These are phyloP conservation scores for Rhyacichthys aspro DNA, from an alignment of 2,797 vertebrate species.

Conservation along the genomic window DNA sequence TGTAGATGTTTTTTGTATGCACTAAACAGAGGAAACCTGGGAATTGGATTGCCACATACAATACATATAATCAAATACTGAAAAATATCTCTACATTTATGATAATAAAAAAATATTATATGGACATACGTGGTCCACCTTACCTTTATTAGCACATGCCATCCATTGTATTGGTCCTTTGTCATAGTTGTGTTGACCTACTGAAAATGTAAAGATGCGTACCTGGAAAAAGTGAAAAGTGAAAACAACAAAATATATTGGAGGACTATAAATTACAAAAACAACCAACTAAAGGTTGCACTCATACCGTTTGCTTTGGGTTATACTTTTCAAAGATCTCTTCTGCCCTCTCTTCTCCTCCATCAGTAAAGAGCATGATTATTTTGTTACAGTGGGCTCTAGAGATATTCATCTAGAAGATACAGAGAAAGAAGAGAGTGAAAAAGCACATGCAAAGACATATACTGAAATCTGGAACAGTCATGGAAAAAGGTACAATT, in stretches of 20 bases:
- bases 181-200: constrained; percentile 98
- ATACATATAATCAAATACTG: no score
- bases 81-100: no score
- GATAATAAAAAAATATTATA: no score
- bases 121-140: background rate
- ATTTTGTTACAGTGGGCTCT: constrained; percentile 98
- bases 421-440: background rate
- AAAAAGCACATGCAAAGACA: background rate
- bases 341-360: constrained; percentile 93
- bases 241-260: background rate
- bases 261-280: fast-evolving
- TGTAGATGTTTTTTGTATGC: no score
- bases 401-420: constrained; percentile 83
- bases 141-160: constrained; percentile 97
- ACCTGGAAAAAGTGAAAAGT: constrained; percentile 76
- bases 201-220: constrained; percentile 97
- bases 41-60: no score
- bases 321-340: constrained; percentile 93
- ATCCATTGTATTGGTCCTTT: constrained; percentile 97
- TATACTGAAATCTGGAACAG: background rate
- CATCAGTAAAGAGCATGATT: constrained; percentile 98
- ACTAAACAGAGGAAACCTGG: no score
- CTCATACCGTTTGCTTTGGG: constrained; percentile 87
- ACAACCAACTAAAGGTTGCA: background rate
- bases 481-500: background rate